Evolutionary conservation across 2,797 vertebrate species (phyloP).

Genomic region (Psittacula echo): DNA sequence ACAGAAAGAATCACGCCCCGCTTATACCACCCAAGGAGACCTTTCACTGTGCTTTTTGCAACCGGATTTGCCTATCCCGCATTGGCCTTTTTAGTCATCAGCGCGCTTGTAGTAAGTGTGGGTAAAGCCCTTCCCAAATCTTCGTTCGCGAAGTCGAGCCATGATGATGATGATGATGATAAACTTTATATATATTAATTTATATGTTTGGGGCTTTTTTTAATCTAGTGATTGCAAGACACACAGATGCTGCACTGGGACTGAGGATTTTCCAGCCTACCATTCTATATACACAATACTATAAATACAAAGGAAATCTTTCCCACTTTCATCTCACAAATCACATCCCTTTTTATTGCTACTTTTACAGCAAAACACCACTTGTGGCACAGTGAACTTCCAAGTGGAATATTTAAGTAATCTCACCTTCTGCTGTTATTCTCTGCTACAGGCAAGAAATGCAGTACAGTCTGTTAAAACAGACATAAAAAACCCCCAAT

Average conservation of each 20-base stretch:
- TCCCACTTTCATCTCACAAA: neutral
- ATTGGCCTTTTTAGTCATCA: too few species aligned
- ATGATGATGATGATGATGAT: neutral
- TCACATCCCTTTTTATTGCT: neutral
- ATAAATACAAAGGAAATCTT: neutral
- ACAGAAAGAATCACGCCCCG: too few species aligned
- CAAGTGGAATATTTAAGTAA: neutral
- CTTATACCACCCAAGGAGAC: too few species aligned
- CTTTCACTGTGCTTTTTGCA: too few species aligned
- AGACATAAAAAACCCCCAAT: neutral
- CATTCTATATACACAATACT: neutral
- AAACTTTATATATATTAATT: neutral
- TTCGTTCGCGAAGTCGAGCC: too few species aligned
- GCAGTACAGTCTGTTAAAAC: neutral
- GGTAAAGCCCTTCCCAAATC: too few species aligned
- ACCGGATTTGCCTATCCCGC: too few species aligned
- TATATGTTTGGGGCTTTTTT: neutral
- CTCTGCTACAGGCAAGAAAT: neutral
- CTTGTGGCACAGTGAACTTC: neutral
- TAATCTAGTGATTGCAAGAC: neutral
- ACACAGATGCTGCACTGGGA: neutral
- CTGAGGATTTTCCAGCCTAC: neutral
- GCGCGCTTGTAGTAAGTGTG: too few species aligned
- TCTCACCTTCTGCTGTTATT: neutral
- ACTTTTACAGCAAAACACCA: neutral